A percentile compares a stretch with the other conserved stretches of the same genome.
These are phyloP conservation scores for Diorhabda elongata DNA, from an alignment of 1,140 invertebrate genomes.

Conservation along the genomic window DNA sequence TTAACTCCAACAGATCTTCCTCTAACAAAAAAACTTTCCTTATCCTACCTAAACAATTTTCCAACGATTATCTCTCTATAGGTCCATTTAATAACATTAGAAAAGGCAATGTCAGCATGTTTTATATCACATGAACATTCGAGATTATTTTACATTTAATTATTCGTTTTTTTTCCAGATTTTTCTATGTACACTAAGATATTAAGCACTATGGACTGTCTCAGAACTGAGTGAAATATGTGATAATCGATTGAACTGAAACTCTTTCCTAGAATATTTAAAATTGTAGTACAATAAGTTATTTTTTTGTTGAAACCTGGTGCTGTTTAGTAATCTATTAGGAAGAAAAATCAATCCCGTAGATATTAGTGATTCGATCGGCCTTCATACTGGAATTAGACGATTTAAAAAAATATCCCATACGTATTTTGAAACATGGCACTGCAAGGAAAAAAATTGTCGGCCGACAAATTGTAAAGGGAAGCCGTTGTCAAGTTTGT, in stretches of 20 bases:
- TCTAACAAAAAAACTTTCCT: too few species aligned
- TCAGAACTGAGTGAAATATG: constrained; percentile 11
- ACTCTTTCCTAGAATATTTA: neutral
- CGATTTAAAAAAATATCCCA: constrained; percentile 19
- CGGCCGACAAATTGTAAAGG: constrained; percentile 26
- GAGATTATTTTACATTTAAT: neutral
- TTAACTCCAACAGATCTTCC: too few species aligned
- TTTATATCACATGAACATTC: too few species aligned
- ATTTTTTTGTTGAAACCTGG: constrained; percentile 5
- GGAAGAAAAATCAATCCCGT: constrained; percentile 5
- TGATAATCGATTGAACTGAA: constrained; percentile 4
- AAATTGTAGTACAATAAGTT: constrained; percentile 8
- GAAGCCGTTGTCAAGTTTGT: constrained; percentile 36
- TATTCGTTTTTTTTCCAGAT: neutral
- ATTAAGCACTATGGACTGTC: neutral
- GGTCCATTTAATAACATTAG: too few species aligned
- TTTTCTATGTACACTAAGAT: constrained; percentile 3
- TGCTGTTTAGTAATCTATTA: constrained; percentile 8
- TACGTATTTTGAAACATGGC: constrained; percentile 16
- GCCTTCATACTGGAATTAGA: constrained; percentile 29
- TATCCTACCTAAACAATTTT: too few species aligned
- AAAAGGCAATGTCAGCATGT: too few species aligned
- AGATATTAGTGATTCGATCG: constrained; percentile 4
- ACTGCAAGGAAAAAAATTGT: constrained; percentile 7
- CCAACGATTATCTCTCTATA: too few species aligned